Evolutionary conservation across 1,140 invertebrate species (phyloP).

Genomic region (Drosophila prosaltans): DNA sequence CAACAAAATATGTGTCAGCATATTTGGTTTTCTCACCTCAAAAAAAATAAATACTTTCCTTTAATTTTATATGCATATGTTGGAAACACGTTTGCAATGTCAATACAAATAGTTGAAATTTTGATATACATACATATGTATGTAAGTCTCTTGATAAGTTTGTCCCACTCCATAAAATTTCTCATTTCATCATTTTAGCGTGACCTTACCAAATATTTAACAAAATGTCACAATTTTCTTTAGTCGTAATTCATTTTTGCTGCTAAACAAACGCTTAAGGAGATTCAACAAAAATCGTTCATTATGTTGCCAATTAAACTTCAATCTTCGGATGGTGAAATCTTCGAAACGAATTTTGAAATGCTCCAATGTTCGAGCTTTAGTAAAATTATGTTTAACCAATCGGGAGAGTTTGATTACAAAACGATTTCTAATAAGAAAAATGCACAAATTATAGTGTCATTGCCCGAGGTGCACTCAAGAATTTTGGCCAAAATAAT

Average conservation of each 20-base stretch:
- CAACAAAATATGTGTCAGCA: no score
- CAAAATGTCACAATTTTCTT: no score
- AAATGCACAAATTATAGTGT: not conserved
- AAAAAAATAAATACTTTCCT: no score
- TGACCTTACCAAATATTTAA: not conserved
- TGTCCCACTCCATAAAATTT: no score
- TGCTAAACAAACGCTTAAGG: not conserved
- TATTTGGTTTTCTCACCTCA: no score
- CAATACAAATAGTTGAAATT: no score
- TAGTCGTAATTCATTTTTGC: no score
- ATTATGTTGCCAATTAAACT: not conserved
- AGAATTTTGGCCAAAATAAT: not conserved
- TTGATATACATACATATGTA: no score
- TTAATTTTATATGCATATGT: no score
- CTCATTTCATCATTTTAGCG: not conserved
- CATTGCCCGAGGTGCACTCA: not conserved
- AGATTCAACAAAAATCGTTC: no score
- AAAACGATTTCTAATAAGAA: not conserved
- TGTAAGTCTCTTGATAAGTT: no score
- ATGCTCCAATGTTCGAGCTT: not conserved
- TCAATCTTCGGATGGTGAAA: not conserved
- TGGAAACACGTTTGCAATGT: no score
- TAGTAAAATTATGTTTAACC: not conserved
- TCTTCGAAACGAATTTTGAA: not conserved
- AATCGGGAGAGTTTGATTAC: not conserved